Conservation (phyloP, 2,113 vertebrate genomes). For the human region GRCh38 chr9:32179501-32180000, state of each 20-base stretch:
- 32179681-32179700: background rate
- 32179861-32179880: background rate
- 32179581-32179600: background rate
- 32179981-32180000: background rate
- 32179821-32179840: conserved; percentile 33
- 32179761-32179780: background rate
- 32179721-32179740: background rate
- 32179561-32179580: background rate
- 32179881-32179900: background rate
- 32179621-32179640: background rate
- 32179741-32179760: background rate
- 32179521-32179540: background rate
- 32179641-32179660: background rate
- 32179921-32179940: background rate
- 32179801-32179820: background rate
- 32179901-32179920: background rate
- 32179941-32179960: background rate
- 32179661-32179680: background rate
- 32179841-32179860: conserved; percentile 26
- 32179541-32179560: background rate
- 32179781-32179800: background rate
- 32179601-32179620: background rate
- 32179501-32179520: background rate
- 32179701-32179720: background rate
- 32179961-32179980: background rate